Conservation (phyloP, 2,797 vertebrate species). For the Coreius guichenoti region DNA sequence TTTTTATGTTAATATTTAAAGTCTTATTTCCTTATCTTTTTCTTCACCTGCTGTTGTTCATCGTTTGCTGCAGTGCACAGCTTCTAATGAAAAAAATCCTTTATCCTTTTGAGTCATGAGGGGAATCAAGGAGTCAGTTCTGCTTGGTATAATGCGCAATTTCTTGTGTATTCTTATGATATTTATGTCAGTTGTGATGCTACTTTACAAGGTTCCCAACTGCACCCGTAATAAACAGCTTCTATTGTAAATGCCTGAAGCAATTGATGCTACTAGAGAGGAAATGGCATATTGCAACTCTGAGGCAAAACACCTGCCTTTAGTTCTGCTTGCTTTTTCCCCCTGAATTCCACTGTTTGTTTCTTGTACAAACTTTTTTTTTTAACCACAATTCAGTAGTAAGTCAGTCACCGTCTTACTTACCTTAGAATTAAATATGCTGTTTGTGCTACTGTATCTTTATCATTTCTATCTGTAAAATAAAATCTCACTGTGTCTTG, state of each 20-base stretch:
- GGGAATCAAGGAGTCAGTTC: not conserved
- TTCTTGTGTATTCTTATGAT: not conserved
- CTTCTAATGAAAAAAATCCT: not conserved
- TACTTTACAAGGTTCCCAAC: not conserved
- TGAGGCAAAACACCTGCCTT: not conserved
- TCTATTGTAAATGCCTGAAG: not conserved
- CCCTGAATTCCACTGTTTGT: not conserved
- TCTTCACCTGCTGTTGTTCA: not conserved
- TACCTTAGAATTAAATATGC: not conserved
- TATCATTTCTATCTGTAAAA: not conserved
- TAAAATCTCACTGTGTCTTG: not conserved
- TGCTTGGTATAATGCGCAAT: not conserved
- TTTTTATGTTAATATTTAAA: conserved; percentile 8
- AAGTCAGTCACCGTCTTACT: not conserved
- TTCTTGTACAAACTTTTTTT: not conserved
- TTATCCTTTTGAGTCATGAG: not conserved
- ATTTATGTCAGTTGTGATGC: not conserved
- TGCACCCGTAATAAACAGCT: not conserved
- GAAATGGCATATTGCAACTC: conserved; percentile 1
- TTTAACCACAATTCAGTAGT: too few relatives aligned
- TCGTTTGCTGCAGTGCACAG: not conserved
- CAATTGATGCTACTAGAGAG: not conserved
- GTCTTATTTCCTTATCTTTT: not conserved
- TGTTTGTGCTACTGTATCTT: not conserved
- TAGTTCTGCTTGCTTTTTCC: not conserved